phyloP scores from a whole-genome alignment of 2,888 invertebrate genomes.

The Hydrotaea diabolus region DNA sequence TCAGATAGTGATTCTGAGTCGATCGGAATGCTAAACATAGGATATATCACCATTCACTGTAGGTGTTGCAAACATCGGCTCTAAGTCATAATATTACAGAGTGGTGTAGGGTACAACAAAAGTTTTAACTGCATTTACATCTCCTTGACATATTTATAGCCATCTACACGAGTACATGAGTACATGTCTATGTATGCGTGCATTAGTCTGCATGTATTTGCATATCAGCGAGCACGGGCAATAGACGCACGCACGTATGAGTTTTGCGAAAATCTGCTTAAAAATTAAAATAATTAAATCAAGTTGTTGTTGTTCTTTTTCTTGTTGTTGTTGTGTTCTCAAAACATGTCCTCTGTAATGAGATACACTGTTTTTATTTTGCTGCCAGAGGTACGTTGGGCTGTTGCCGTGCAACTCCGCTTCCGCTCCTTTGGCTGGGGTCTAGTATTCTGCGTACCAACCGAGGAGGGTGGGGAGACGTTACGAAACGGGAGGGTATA shows the following conservation, averaged over 20 bases:
- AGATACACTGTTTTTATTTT: neutral
- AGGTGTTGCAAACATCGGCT: no score
- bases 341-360: constrained; percentile 52
- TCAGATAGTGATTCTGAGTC: no score
- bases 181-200: neutral
- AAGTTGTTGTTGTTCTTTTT: constrained; percentile 32
- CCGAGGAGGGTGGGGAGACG: neutral
- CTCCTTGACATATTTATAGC: neutral
- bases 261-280: constrained; percentile 39
- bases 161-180: neutral
- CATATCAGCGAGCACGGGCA: neutral
- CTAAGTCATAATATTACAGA: no score
- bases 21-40: no score
- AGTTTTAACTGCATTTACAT: constrained; percentile 43
- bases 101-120: constrained; percentile 40
- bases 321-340: no score
- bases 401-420: neutral
- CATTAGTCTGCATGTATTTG: neutral
- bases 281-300: constrained; percentile 57
- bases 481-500: neutral
- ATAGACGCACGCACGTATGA: constrained; percentile 39
- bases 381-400: neutral
- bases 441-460: neutral
- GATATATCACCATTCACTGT: no score
- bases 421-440: neutral